phyloP scores from a whole-genome alignment of 2,797 vertebrate genomes.

The Urosaurus nigricauda region DNA sequence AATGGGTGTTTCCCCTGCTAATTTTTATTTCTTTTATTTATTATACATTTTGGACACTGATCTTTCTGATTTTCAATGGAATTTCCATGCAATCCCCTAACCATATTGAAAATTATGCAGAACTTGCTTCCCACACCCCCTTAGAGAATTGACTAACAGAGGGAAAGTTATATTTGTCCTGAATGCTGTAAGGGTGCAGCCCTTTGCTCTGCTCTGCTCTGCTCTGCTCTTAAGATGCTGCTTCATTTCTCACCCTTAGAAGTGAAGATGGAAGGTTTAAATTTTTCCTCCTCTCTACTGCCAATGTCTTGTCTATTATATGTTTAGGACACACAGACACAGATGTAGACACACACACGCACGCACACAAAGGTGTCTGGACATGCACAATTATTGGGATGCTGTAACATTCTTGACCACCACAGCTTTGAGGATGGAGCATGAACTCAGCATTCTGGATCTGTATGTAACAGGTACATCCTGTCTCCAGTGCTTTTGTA shows the following conservation, averaged over 20 bases:
- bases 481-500: background rate
- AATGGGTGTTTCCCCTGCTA: background rate
- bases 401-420: background rate
- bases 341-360: no score
- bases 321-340: background rate
- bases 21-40: background rate
- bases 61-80: background rate
- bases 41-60: background rate
- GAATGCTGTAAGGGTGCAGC: background rate
- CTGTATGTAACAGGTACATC: slow-evolving; percentile 27
- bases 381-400: background rate
- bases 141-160: background rate
- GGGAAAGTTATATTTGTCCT: background rate
- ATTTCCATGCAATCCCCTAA: background rate
- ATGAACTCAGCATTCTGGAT: slow-evolving; percentile 13
- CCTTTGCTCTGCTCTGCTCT: no score
- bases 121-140: background rate
- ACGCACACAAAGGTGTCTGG: no score
- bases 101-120: background rate
- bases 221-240: background rate
- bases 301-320: background rate
- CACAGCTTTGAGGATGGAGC: background rate
- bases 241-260: background rate
- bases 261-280: no score
- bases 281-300: background rate